phyloP scores from a whole-genome alignment of 2,888 invertebrate genomes.

The Athalia rosae region DNA sequence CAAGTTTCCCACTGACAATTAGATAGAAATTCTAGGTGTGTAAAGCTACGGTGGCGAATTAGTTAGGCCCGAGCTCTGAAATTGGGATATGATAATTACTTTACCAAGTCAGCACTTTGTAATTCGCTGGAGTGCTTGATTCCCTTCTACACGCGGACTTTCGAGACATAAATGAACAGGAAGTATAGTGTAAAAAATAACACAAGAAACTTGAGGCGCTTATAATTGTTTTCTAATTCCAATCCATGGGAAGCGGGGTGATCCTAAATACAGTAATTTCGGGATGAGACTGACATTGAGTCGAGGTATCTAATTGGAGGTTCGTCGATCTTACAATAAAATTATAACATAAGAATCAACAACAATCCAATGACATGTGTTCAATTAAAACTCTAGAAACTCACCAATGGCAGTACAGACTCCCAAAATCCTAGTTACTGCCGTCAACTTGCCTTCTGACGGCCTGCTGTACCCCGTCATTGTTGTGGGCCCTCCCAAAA shows the following conservation, averaged over 20 bases:
- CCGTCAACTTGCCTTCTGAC: constrained; percentile 55
- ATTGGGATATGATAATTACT: constrained; percentile 35
- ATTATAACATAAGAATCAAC: too few species aligned
- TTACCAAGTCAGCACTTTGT: constrained; percentile 20
- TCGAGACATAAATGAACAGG: neutral
- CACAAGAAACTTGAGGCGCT: neutral
- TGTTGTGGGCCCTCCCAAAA: constrained; percentile 52
- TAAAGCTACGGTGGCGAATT: constrained; percentile 13
- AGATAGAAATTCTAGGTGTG: neutral
- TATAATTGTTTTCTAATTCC: too few species aligned
- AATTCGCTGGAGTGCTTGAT: neutral
- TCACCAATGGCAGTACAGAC: constrained; percentile 64
- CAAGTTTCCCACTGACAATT: neutral
- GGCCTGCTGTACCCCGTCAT: constrained; percentile 58
- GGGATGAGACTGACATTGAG: too few species aligned
- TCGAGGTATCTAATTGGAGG: too few species aligned
- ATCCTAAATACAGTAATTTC: too few species aligned
- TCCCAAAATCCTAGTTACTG: constrained; percentile 61
- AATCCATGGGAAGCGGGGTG: too few species aligned
- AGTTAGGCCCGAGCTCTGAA: constrained; percentile 2
- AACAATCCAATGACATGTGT: too few species aligned
- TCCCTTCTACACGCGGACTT: neutral
- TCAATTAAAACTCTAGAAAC: constrained; percentile 18
- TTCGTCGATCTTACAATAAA: too few species aligned
- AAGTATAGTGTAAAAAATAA: neutral